phyloP scores from a whole-genome alignment of 2,113 vertebrate species.

The Podarcis cretensis region DNA sequence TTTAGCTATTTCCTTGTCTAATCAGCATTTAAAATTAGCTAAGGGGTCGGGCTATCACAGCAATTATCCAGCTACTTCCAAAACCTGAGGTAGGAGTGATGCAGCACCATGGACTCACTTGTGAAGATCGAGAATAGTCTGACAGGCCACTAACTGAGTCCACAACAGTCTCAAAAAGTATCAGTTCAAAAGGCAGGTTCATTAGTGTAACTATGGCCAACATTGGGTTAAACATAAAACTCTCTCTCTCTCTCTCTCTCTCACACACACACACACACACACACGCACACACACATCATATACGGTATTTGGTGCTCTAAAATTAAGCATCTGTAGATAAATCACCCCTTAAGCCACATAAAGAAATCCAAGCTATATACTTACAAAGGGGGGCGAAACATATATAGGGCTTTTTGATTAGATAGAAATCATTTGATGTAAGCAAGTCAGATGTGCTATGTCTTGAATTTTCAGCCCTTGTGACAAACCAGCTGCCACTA shows the following conservation, averaged over 20 bases:
- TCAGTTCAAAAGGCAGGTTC: neutral
- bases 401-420: neutral
- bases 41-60: neutral
- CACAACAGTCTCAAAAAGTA: neutral
- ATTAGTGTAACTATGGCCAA: neutral
- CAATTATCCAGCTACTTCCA: neutral
- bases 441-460: neutral
- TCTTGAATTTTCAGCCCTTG: neutral
- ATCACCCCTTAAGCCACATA: neutral
- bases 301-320: neutral
- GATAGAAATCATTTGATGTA: neutral
- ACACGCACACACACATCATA: too few species aligned
- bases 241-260: too few species aligned
- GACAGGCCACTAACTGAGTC: neutral
- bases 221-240: neutral
- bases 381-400: neutral
- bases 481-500: neutral
- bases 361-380: neutral
- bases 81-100: neutral
- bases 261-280: too few species aligned
- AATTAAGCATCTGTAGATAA: neutral
- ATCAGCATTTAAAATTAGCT: slow-evolving; percentile 20
- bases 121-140: neutral
- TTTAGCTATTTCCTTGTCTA: slow-evolving; percentile 8
- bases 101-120: neutral